Conservation (phyloP, 2,888 invertebrate species). For the Platycnemis pennipes region DNA sequence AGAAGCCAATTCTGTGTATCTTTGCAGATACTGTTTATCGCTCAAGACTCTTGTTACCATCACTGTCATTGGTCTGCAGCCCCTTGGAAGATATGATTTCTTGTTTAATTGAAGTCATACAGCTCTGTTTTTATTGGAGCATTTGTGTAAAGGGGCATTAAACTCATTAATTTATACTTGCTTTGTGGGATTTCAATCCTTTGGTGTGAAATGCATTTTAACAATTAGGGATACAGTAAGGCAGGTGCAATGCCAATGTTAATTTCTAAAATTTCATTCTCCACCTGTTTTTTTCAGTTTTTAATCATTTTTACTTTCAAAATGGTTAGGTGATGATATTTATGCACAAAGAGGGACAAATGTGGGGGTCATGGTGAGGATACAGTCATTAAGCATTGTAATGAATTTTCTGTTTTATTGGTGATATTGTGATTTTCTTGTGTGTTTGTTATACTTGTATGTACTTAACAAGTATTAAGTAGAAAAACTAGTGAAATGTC, state of each 20-base stretch:
- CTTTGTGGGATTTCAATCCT: not conserved
- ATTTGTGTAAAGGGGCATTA: not conserved
- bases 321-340: too few species aligned
- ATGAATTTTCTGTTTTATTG: too few species aligned
- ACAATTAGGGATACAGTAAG: not conserved
- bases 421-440: too few species aligned
- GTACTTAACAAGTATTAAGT: too few species aligned
- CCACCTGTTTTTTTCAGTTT: not conserved
- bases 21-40: not conserved
- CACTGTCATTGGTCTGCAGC: not conserved
- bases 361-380: too few species aligned
- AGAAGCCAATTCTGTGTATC: not conserved
- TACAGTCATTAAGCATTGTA: too few species aligned
- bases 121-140: not conserved
- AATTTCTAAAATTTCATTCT: too few species aligned
- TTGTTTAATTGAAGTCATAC: not conserved
- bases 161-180: not conserved
- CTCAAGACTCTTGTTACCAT: not conserved
- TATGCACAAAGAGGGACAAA: too few species aligned
- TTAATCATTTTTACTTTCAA: not conserved
- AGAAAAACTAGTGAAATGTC: too few species aligned
- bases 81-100: not conserved
- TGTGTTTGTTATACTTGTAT: too few species aligned
- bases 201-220: not conserved
- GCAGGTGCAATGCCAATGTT: not conserved